Evolutionary conservation across 2,113 vertebrate genomes (phyloP).

Genomic region (Uria lomvia): DNA sequence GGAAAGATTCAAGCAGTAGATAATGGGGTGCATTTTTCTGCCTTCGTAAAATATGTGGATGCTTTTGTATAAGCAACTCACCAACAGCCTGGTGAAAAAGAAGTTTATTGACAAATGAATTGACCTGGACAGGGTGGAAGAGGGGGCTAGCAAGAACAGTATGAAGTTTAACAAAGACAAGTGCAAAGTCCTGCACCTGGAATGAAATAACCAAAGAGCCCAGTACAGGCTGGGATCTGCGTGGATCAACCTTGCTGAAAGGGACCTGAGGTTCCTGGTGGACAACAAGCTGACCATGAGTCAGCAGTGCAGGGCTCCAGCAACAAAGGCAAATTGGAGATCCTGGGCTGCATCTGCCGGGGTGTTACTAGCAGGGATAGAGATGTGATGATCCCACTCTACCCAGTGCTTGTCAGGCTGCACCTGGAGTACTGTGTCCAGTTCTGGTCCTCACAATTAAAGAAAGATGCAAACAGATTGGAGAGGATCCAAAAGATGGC

Average conservation of each 20-base stretch:
- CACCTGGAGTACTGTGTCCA: not conserved
- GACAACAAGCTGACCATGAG: accelerated
- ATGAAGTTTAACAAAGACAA: not conserved
- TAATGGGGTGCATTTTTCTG: not conserved
- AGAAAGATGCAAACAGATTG: not conserved
- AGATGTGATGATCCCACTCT: not conserved
- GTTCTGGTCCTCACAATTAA: not conserved
- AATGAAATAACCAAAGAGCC: not conserved
- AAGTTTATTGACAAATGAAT: not conserved
- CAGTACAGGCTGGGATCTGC: too few relatives aligned
- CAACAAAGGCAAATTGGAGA: not conserved
- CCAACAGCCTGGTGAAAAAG: not conserved
- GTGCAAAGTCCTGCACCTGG: not conserved
- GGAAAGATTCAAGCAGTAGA: not conserved
- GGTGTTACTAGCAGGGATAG: not conserved
- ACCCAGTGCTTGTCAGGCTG: accelerated
- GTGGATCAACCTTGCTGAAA: not conserved
- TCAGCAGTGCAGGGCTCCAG: not conserved
- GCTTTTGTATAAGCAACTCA: not conserved
- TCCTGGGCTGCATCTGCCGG: not conserved
- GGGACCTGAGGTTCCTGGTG: not conserved
- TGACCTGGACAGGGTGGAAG: not conserved
- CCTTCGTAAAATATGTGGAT: not conserved
- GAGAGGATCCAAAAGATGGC: not conserved
- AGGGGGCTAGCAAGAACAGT: not conserved